Base-by-base conservation (phyloP, 2,888 invertebrate species). In the Stomorhina lunata region DNA sequence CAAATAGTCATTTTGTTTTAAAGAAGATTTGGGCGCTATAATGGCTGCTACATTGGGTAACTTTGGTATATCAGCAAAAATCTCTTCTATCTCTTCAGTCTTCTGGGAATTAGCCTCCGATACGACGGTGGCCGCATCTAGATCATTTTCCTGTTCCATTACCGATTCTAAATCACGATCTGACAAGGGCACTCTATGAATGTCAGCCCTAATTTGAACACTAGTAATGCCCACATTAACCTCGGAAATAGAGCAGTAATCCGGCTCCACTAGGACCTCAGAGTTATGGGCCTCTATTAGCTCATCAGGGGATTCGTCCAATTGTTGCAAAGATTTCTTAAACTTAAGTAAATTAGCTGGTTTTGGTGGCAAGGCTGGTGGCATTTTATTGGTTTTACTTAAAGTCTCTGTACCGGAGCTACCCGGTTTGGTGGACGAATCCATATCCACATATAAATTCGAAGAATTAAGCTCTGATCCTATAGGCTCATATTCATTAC, bases 361-460 rank as follows among this genome's bases (percentile, higher is more conserved):
- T 91, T 96, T 95, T 55, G 96, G 95, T 81, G 96, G 95, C 89
- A 96, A 91, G 84, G 95, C 95, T 71, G 95, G 95, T 78, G 95
- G 95, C 84, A 90, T 69, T 81, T 90, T 87, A 20, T 86, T 85
- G 45, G 79, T 86, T 86, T 83, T 85, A 57, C 17, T 86, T 4
- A 20, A 3, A 84, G 29, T 85, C 15, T 63, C 92, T 9, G 29
- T 37, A 1, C 40, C 12, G n/a, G 2, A 89, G 80, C 91, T 91
- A 69, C 89, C 86, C 75, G 93, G 34, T 66, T 80, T 84, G 3
- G 82, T 63, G 0, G 85, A 93, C 43, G 92, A 91, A 78, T 94
- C 94, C 90, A 95, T 94, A 85, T 93, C 92, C 22, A 94, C 93
- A 90, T 95, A 95, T 80, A 94, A 92, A 85, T 94, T 93, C 73